Evolutionary conservation across 2,888 invertebrate species (phyloP).

Genomic region (Nymphalis urticae): DNA sequence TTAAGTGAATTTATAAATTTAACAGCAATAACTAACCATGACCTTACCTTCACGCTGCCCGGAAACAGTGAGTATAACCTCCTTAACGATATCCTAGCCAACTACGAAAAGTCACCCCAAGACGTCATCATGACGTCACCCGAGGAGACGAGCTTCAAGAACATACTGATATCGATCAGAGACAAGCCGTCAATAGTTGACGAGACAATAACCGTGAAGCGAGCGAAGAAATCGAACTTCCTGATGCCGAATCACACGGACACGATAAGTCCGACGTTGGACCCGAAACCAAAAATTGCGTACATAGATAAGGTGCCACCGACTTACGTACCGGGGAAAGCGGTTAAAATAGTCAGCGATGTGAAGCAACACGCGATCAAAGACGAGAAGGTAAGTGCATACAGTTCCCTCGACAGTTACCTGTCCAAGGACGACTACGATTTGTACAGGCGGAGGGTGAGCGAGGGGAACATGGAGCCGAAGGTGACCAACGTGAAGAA

Average conservation of each 20-base stretch:
- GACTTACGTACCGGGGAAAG: conserved; percentile 85
- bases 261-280: conserved; percentile 59
- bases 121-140: conserved; percentile 78
- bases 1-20: conserved; percentile 3
- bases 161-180: conserved; percentile 69
- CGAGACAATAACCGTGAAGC: conserved; percentile 66
- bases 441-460: conserved; percentile 62
- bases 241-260: conserved; percentile 64
- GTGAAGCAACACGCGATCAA: conserved; percentile 65
- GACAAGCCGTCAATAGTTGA: conserved; percentile 67
- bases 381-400: conserved; percentile 70
- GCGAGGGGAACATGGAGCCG: conserved; percentile 62
- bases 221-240: conserved; percentile 63
- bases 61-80: conserved; percentile 76
- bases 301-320: conserved; percentile 67
- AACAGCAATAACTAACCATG: conserved; percentile 36
- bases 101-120: conserved; percentile 68
- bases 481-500: conserved; percentile 56
- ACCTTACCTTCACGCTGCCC: conserved; percentile 48
- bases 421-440: conserved; percentile 71
- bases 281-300: conserved; percentile 68
- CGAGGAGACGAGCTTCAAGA: conserved; percentile 70
- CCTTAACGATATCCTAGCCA: conserved; percentile 58
- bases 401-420: conserved; percentile 80
- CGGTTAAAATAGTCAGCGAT: conserved; percentile 86